Evolutionary conservation across 2,797 vertebrate genomes (phyloP).

Genomic region (Chiroxiphia lanceolata): DNA sequence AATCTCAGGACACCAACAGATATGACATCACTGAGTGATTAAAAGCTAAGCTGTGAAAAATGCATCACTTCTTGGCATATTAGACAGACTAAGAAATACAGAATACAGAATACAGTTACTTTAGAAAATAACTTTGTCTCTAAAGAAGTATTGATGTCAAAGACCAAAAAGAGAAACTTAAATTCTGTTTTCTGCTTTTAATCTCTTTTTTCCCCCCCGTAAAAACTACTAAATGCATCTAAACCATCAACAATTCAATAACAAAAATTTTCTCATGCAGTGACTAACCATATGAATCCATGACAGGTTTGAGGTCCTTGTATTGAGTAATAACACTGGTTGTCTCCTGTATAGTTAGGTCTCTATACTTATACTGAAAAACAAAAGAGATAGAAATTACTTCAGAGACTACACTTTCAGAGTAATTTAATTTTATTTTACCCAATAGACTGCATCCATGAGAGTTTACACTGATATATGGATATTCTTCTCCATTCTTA

Average conservation of each 20-base stretch:
- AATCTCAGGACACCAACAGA: neutral
- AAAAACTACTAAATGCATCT: neutral
- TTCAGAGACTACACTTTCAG: neutral
- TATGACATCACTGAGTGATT: neutral
- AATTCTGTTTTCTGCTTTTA: neutral
- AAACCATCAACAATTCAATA: neutral
- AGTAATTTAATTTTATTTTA: neutral
- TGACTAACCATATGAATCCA: conserved; percentile 92
- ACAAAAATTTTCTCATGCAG: neutral
- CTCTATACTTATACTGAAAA: conserved; percentile 96
- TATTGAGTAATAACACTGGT: conserved; percentile 90
- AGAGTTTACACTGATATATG: neutral
- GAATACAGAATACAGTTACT: too few species aligned
- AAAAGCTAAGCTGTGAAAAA: neutral
- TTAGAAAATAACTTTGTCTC: neutral
- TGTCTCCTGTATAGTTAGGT: conserved; percentile 92
- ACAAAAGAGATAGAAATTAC: conserved; percentile 50
- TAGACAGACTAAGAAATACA: neutral
- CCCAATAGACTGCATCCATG: neutral
- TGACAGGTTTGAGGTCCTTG: conserved; percentile 95
- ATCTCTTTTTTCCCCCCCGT: neutral
- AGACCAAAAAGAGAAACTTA: neutral
- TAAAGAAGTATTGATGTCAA: neutral
- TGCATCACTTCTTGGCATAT: neutral
- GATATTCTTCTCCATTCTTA: neutral